Conservation (phyloP, 2,888 invertebrate genomes). For the Seira ritae region DNA sequence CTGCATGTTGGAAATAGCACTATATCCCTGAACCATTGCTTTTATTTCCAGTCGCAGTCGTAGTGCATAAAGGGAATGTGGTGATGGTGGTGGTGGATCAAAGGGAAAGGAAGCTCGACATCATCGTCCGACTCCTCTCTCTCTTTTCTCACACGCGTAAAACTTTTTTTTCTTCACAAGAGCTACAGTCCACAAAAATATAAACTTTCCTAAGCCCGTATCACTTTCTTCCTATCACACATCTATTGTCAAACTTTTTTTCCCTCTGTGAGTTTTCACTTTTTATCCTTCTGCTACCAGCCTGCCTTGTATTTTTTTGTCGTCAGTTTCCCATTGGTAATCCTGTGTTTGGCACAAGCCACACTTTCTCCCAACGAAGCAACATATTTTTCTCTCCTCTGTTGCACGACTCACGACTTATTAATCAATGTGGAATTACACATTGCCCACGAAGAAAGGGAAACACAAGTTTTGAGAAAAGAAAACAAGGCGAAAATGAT, state of each 20-base stretch:
- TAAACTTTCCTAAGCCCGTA: constrained; percentile 23
- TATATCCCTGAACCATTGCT: background rate
- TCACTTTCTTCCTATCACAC: constrained; percentile 17
- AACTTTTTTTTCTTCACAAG: background rate
- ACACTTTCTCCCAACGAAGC: background rate
- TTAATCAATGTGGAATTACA: constrained; percentile 17
- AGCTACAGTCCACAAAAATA: constrained; percentile 20
- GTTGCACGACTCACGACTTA: constrained; percentile 24
- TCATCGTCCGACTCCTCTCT: constrained; percentile 23
- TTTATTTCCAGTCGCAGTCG: background rate
- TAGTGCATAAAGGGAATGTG: constrained; percentile 13
- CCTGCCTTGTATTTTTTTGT: constrained; percentile 15
- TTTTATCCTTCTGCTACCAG: constrained; percentile 21
- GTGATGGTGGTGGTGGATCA: constrained; percentile 24
- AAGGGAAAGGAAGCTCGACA: constrained; percentile 18
- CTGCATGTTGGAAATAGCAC: background rate
- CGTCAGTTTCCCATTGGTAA: constrained; percentile 16
- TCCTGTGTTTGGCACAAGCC: constrained; percentile 21
- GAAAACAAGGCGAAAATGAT: constrained; percentile 18
- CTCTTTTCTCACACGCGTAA: constrained; percentile 20
- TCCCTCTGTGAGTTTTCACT: constrained; percentile 21
- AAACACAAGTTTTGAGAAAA: constrained; percentile 2
- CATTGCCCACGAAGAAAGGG: background rate
- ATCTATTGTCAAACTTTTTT: constrained; percentile 20
- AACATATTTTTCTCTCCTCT: constrained; percentile 12